These are phyloP conservation scores for Lepidostoma basale DNA, from an alignment of 1,140 invertebrate species.

Conservation along the genomic window DNA sequence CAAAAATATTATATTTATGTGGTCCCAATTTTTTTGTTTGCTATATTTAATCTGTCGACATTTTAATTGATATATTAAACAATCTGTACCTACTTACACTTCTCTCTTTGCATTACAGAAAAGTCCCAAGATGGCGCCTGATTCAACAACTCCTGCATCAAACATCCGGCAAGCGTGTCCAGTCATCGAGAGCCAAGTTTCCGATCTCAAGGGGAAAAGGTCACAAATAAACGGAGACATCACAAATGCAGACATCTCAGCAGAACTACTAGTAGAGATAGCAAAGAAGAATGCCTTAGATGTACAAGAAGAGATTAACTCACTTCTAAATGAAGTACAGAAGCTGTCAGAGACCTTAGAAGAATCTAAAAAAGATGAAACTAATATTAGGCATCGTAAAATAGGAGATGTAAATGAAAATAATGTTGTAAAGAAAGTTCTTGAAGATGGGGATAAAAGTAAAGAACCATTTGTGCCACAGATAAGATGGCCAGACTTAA, in stretches of 20 bases:
- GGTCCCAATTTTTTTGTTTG: no score
- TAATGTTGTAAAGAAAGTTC: neutral
- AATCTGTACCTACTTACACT: no score
- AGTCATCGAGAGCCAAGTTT: neutral
- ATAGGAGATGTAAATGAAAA: neutral
- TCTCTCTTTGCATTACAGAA: no score
- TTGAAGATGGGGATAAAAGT: neutral
- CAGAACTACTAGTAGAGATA: neutral
- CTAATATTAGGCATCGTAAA: constrained; percentile 13
- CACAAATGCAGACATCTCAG: constrained; percentile 2
- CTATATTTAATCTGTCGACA: no score
- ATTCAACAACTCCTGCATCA: constrained; percentile 2
- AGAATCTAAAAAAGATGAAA: neutral
- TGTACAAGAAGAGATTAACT: constrained; percentile 12
- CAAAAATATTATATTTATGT: no score
- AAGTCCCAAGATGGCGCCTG: constrained; percentile 27
- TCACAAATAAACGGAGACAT: neutral
- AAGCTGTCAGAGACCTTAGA: neutral
- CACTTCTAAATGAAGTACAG: constrained; percentile 8
- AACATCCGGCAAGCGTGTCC: constrained; percentile 15
- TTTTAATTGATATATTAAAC: no score
- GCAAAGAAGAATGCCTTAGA: neutral
- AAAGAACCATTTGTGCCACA: constrained; percentile 63
- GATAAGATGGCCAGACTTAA: constrained; percentile 73
- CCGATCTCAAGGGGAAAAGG: neutral